phyloP scores from a whole-genome alignment of 2,113 vertebrate genomes.

The Erpornis zantholeuca region DNA sequence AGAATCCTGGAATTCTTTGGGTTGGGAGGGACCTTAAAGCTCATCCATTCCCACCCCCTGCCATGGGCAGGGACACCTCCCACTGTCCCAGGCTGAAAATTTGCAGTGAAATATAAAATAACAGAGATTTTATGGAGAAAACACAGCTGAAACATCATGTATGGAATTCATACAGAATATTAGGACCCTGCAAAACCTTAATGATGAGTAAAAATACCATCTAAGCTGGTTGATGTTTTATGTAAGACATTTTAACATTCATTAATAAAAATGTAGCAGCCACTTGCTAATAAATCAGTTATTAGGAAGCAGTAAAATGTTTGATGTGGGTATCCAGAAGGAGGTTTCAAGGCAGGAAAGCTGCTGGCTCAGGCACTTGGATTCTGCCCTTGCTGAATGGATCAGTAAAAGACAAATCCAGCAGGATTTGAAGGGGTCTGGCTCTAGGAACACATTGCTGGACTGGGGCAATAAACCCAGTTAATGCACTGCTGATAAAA shows the following conservation, averaged over 20 bases:
- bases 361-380: background rate
- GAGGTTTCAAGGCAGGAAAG: background rate
- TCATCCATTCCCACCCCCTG: background rate
- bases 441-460: background rate
- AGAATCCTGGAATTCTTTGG: background rate
- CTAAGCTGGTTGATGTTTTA: background rate
- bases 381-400: background rate
- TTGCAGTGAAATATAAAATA: background rate
- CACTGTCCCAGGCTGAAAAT: background rate
- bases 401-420: background rate
- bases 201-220: background rate
- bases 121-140: background rate
- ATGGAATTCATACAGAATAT: background rate
- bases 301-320: background rate
- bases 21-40: background rate
- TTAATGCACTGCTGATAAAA: background rate
- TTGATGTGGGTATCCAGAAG: background rate
- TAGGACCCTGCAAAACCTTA: background rate
- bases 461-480: background rate
- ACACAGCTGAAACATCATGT: background rate
- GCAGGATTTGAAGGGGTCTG: background rate
- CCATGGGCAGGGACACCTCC: background rate
- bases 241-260: background rate
- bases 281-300: background rate
- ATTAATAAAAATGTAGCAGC: background rate